Conservation (phyloP, 2,113 vertebrate genomes). For the Leptobrachium leishanense region DNA sequence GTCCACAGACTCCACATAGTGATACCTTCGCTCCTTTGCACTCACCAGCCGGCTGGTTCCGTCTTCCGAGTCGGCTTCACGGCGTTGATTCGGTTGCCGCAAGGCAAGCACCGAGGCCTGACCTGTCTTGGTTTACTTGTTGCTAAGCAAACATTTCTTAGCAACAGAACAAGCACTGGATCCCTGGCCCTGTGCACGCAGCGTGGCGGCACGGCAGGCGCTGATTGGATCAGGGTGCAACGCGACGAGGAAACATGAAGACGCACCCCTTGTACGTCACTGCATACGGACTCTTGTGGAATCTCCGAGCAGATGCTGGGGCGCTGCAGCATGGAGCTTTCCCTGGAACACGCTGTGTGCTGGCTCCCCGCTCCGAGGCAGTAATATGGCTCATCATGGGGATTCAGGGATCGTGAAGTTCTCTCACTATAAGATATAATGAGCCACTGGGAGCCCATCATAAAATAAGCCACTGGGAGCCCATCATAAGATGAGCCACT, state of each 20-base stretch:
- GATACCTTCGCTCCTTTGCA: not conserved
- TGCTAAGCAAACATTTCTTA: conserved; percentile 9
- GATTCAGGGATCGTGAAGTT: no score
- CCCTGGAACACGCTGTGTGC: no score
- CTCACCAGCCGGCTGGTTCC: not conserved
- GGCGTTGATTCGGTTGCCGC: not conserved
- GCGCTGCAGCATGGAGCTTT: no score
- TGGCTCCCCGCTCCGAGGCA: no score
- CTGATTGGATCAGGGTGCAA: not conserved
- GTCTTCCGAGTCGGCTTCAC: no score
- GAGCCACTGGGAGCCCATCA: no score
- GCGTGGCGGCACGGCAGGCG: not conserved
- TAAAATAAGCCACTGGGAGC: no score
- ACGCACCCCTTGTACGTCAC: not conserved
- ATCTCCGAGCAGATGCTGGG: no score
- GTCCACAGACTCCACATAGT: not conserved
- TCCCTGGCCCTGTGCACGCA: not conserved
- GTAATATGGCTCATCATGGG: no score
- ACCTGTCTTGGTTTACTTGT: not conserved
- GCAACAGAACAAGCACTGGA: not conserved
- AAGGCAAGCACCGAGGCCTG: not conserved
- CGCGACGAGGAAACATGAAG: not conserved
- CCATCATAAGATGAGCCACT: no score
- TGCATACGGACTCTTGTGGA: no score
- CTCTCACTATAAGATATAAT: no score